Evolutionary conservation across 2,888 invertebrate species (phyloP), one percentile per base, ranked within the genome.

Genomic region (Ophion ellenae): DNA sequence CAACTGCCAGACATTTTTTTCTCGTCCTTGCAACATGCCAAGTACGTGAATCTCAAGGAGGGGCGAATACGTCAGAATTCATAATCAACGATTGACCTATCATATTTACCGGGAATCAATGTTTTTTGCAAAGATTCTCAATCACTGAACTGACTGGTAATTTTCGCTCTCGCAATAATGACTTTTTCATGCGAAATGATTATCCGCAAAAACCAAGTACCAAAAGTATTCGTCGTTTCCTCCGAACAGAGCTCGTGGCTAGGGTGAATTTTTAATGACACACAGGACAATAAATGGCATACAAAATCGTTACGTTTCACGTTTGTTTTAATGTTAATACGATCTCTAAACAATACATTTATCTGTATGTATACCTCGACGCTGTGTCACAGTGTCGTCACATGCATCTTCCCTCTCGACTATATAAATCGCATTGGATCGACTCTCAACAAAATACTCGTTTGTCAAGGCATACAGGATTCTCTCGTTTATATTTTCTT

Each of bases 361-460:
- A 75, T 77, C 79, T 78, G 64, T 73, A 75, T 85, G 78, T 83
- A 81, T 82, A 85, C 73, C 74, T 88, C 73, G 83, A 86, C 64
- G 80, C 81, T 88, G 81, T 77, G 24, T 78, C 67, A 80, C 66
- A 87, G 79, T 70, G n/a, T 82, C 80, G 36, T 85, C 85, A 85
- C 75, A 85, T 81, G 80, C 77, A 81, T 83, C 70, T 78, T 73
- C 66, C 45, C 57, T 45, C 59, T 75, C 32, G 74, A 74, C 69
- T 82, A 80, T 83, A 85, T 82, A 86, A 87, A 87, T 84, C 75
- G 82, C 86, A 79, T 67, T 86, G 80, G 80, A 86, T 85, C 78
- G 74, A 86, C 69, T 83, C 83, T 87, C 86, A 87, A 87, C 87
- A 87, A 87, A 86, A 87, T 85, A 86, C 85, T 70, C 75, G 87